Percentiles rank a stretch among this genome's conserved stretches.
Conservation (phyloP, 2,797 vertebrate genomes). For the Eulemur albifrons region DNA sequence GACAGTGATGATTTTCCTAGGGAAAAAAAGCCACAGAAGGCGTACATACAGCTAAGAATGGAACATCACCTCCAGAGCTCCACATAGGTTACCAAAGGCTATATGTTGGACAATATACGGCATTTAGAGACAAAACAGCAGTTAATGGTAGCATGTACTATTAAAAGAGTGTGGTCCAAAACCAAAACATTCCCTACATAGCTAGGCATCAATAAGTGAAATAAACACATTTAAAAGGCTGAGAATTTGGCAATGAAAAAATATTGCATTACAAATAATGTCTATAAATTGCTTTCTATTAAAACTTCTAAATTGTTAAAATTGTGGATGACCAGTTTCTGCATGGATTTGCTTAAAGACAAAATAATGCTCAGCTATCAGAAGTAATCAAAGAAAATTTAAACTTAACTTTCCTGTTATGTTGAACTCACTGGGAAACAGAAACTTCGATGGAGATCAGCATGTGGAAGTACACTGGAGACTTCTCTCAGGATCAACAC, state of each 20-base stretch:
- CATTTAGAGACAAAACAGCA: neutral
- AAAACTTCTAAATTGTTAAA: neutral
- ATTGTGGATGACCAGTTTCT: neutral
- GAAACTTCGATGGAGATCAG: neutral
- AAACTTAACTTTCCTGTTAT: neutral
- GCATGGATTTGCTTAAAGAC: neutral
- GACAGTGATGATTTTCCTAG: neutral
- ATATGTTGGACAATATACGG: neutral
- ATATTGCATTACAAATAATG: neutral
- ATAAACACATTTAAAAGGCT: neutral
- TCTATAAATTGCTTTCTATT: neutral
- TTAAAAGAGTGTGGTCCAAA: neutral
- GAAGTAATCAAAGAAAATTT: neutral
- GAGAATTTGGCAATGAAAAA: neutral
- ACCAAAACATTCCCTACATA: neutral
- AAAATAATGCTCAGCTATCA: neutral
- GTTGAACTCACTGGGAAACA: neutral
- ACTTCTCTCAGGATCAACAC: neutral
- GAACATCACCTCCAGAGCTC: neutral
- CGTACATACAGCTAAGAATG: neutral
- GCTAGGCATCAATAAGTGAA: neutral
- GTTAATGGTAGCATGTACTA: neutral
- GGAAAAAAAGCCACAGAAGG: neutral
- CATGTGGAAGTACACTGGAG: neutral
- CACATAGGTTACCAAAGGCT: neutral